A percentile compares a stretch with the other conserved stretches of the same genome.
These are phyloP conservation scores for Fistularia commersonii DNA, from an alignment of 2,797 vertebrate species.

Conservation along the genomic window DNA sequence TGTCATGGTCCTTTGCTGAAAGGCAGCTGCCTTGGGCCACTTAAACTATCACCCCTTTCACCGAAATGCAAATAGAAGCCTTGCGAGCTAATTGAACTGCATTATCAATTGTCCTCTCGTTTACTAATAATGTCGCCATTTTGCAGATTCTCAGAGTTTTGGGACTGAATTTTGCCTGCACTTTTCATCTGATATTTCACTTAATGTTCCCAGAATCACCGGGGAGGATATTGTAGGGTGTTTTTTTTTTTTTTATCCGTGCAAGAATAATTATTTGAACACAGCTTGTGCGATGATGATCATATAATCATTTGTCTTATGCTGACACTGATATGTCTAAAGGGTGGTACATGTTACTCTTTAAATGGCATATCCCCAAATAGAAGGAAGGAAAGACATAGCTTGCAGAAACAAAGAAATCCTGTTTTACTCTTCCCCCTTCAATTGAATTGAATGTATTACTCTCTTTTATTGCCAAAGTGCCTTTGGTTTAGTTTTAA, in stretches of 20 bases:
- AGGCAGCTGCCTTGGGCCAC: constrained; percentile 71
- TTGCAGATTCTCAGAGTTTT: constrained; percentile 64
- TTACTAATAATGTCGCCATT: constrained; percentile 63
- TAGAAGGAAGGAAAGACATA: constrained; percentile 8
- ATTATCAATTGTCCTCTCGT: constrained; percentile 69
- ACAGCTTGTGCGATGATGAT: constrained; percentile 37
- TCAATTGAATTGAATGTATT: constrained; percentile 34
- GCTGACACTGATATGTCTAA: constrained; percentile 54
- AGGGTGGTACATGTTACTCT: constrained; percentile 38
- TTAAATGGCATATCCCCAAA: constrained; percentile 17
- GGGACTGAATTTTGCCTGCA: constrained; percentile 55
- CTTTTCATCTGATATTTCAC: constrained; percentile 53
- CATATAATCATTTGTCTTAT: constrained; percentile 16
- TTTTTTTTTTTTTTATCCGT: no score
- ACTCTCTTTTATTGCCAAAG: constrained; percentile 23
- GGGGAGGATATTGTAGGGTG: constrained; percentile 25
- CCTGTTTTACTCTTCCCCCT: constrained; percentile 27
- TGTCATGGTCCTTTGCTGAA: constrained; percentile 61
- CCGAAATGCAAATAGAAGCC: constrained; percentile 69
- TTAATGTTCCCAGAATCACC: constrained; percentile 47
- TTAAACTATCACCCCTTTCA: constrained; percentile 74
- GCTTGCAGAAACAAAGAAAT: constrained; percentile 17
- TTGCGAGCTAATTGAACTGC: constrained; percentile 71
- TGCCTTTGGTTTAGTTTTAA: constrained; percentile 27
- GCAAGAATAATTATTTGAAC: constrained; percentile 38